phyloP scores from a whole-genome alignment of 2,797 vertebrate genomes.

The Brachyrhaphis roseni region DNA sequence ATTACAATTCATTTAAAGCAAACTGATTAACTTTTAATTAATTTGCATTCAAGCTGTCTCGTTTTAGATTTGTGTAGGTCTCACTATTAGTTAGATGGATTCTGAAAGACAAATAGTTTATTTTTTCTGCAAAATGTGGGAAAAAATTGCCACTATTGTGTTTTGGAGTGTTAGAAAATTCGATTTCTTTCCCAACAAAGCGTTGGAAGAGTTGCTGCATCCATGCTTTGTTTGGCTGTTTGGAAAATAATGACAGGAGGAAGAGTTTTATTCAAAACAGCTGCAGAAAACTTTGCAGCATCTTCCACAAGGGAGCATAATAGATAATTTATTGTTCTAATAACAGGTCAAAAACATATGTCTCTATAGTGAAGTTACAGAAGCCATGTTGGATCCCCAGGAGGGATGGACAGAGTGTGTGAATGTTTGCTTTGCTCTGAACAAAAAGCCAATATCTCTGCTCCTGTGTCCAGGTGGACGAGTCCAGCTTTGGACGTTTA shows the following conservation, averaged over 20 bases:
- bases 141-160: background rate
- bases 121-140: background rate
- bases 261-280: conserved; percentile 8
- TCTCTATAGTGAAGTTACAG: background rate
- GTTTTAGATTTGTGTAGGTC: background rate
- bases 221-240: background rate
- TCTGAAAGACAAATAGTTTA: background rate
- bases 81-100: background rate
- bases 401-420: conserved; percentile 9
- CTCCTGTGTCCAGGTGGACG: conserved; percentile 33
- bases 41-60: background rate
- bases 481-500: conserved; percentile 41
- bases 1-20: background rate
- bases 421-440: conserved; percentile 16
- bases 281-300: conserved; percentile 6
- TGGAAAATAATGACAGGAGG: background rate
- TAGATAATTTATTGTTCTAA: conserved; percentile 4
- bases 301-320: conserved; percentile 14
- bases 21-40: background rate
- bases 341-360: conserved; percentile 5
- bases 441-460: conserved; percentile 23
- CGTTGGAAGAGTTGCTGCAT: background rate
- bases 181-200: background rate
- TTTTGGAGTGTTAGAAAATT: background rate
- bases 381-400: conserved; percentile 11